A percentile compares a stretch with the other conserved stretches of the same genome.
These are phyloP conservation scores for Deroptyus accipitrinus DNA, from an alignment of 2,113 vertebrate genomes.

Conservation along the genomic window DNA sequence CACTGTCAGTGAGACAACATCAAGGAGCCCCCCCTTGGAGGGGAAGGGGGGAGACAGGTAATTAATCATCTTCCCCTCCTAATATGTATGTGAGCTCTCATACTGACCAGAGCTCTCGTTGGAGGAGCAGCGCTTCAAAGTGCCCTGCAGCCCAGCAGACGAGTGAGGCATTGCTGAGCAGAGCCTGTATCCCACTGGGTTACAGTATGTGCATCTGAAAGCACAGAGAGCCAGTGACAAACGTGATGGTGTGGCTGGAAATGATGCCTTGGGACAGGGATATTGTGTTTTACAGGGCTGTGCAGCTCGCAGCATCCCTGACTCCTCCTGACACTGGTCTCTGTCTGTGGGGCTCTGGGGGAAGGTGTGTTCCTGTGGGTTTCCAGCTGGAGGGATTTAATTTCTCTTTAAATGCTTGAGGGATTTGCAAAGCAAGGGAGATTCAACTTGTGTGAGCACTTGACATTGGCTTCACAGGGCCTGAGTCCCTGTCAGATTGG, in stretches of 20 bases:
- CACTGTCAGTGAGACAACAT: constrained; percentile 34
- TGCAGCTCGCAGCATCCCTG: not conserved
- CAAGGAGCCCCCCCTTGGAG: not conserved
- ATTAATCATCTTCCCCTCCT: constrained; percentile 65
- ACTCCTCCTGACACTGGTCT: rapidly evolving
- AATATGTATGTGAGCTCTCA: constrained; percentile 35
- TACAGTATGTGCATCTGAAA: constrained; percentile 3
- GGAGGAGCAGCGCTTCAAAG: constrained; percentile 66
- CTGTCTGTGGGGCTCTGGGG: not conserved
- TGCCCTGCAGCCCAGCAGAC: constrained; percentile 3
- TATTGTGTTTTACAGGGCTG: not conserved
- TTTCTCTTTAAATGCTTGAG: not conserved
- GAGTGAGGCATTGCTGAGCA: not conserved
- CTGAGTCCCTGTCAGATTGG: rapidly evolving
- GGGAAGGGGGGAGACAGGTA: not conserved
- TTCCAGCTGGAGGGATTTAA: not conserved
- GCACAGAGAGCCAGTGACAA: not conserved
- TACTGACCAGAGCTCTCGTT: not conserved
- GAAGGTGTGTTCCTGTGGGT: not conserved
- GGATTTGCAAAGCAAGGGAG: not conserved
- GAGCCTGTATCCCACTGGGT: not conserved
- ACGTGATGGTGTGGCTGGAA: not conserved
- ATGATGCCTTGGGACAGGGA: not conserved
- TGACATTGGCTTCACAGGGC: not conserved
- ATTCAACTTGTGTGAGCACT: rapidly evolving